Conservation (phyloP, 2,888 invertebrate genomes). For the Acholoe squamosa region DNA sequence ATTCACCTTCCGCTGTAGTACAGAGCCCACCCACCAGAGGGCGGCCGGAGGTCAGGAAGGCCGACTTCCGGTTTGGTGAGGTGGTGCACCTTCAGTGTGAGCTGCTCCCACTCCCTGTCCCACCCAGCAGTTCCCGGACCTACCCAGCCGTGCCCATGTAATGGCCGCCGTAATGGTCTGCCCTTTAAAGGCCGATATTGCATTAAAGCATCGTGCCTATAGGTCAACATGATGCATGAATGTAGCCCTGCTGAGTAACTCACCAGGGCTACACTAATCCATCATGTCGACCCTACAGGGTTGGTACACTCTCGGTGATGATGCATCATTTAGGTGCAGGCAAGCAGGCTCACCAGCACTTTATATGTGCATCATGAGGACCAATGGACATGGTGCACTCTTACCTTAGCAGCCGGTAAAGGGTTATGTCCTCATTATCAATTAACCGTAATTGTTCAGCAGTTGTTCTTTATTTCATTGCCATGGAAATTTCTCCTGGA, state of each 20-base stretch:
- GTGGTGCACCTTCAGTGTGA: not conserved
- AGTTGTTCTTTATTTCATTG: not conserved
- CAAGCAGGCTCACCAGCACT: too few species aligned
- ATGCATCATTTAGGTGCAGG: too few species aligned
- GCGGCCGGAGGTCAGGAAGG: not conserved
- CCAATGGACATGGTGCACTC: too few species aligned
- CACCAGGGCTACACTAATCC: too few species aligned
- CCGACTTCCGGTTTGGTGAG: slow-evolving; percentile 6
- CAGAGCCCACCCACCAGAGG: not conserved
- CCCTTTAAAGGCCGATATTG: too few species aligned
- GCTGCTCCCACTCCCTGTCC: not conserved
- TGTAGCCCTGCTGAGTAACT: too few species aligned
- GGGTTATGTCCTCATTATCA: not conserved
- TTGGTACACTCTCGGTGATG: too few species aligned
- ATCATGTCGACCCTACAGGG: too few species aligned
- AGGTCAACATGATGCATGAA: too few species aligned
- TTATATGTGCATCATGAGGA: too few species aligned
- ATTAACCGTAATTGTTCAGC: not conserved
- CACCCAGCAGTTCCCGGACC: not conserved
- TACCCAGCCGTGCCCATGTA: not conserved
- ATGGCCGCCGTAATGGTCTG: not conserved
- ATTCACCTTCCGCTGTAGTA: not conserved
- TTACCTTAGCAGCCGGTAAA: too few species aligned
- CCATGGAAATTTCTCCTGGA: not conserved
- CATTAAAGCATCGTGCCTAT: too few species aligned